These are phyloP conservation scores for Pantala flavescens DNA, from an alignment of 1,140 invertebrate species.

Conservation along the genomic window DNA sequence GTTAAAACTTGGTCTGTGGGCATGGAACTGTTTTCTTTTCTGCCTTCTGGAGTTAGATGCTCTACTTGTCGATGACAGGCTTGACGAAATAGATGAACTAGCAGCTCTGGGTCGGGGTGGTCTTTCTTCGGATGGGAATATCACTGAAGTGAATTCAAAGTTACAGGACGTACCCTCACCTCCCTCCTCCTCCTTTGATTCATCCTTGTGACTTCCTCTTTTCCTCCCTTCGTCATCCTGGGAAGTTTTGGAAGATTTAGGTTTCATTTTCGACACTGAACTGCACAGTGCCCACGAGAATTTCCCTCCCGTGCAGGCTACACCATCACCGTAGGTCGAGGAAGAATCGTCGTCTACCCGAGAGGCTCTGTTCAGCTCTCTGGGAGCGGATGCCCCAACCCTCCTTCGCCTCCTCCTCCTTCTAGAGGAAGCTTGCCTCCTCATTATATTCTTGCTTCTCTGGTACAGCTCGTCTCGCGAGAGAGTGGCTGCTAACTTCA, in stretches of 20 bases:
- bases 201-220: background rate
- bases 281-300: background rate
- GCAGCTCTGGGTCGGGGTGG: background rate
- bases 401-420: conserved; percentile 1
- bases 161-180: conserved; percentile 17
- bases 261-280: background rate
- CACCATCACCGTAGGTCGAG: background rate
- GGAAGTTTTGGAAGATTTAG: background rate
- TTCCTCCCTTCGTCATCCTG: background rate
- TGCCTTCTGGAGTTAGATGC: background rate
- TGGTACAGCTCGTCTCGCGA: conserved; percentile 84
- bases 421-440: conserved; percentile 42
- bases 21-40: background rate
- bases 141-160: conserved; percentile 42
- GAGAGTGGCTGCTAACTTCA: conserved; percentile 73
- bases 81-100: background rate
- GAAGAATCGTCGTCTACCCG: background rate
- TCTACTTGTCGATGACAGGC: background rate
- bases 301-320: background rate
- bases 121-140: conserved; percentile 33
- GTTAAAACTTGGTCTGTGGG: background rate
- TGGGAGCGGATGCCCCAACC: background rate
- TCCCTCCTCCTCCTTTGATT: background rate
- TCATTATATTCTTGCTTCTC: conserved; percentile 79
- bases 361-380: background rate